Percentiles rank a stretch among this genome's conserved stretches.
phyloP scores from a whole-genome alignment of 2,113 vertebrate species.

The Sinocyclocheilus anshuiensis region DNA sequence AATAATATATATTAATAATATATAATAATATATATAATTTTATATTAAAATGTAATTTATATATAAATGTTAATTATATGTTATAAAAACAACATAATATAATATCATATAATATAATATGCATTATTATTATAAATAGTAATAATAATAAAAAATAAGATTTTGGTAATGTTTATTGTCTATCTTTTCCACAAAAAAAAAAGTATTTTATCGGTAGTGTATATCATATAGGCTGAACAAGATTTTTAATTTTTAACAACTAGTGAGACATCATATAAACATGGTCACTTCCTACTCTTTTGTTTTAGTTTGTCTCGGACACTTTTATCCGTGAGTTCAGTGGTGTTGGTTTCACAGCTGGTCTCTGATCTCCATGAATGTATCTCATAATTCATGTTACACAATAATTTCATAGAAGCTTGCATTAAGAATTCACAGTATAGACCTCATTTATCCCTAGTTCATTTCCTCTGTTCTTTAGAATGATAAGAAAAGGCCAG shows the following conservation, averaged over 20 bases:
- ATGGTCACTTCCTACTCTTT: background rate
- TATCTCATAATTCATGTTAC: background rate
- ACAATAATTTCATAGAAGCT: background rate
- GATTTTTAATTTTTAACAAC: background rate
- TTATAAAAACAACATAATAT: too few species aligned
- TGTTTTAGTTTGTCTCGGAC: background rate
- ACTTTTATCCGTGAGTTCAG: background rate
- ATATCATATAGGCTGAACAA: background rate
- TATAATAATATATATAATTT: too few species aligned
- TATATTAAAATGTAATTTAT: too few species aligned
- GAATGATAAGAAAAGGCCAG: background rate
- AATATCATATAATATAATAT: too few species aligned
- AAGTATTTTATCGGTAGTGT: background rate
- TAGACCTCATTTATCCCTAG: background rate
- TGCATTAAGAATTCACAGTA: background rate
- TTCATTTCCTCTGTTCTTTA: background rate
- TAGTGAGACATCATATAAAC: background rate
- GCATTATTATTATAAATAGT: too few species aligned
- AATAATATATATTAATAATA: too few species aligned
- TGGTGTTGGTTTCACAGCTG: too few species aligned
- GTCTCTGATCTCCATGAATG: background rate
- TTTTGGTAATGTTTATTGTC: too few species aligned
- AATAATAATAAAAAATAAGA: too few species aligned
- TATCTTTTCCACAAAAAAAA: background rate
- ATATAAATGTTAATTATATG: too few species aligned